Percentiles rank a stretch among this genome's conserved stretches.
phyloP scores from a whole-genome alignment of 2,113 vertebrate genomes.

The Antigone vipio region DNA sequence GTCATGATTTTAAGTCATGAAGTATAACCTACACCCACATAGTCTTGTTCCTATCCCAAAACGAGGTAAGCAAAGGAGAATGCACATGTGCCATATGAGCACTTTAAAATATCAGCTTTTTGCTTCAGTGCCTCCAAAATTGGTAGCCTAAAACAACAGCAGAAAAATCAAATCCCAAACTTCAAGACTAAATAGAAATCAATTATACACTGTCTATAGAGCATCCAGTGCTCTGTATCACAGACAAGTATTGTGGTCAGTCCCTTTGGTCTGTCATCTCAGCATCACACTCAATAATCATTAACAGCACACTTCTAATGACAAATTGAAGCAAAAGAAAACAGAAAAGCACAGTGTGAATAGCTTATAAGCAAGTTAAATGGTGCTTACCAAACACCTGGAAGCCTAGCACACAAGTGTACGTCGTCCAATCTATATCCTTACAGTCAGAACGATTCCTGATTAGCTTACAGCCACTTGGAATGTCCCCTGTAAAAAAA shows the following conservation, averaged over 20 bases:
- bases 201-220: background rate
- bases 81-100: background rate
- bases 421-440: constrained; percentile 94
- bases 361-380: background rate
- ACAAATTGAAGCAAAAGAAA: background rate
- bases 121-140: background rate
- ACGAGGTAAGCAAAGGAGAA: background rate
- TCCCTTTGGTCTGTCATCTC: background rate
- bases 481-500: constrained; percentile 89
- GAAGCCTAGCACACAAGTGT: constrained; percentile 96
- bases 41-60: background rate
- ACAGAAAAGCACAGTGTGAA: background rate
- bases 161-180: background rate
- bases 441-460: constrained; percentile 96
- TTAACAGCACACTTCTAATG: background rate
- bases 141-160: background rate
- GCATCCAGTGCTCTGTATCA: background rate
- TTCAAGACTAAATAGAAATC: background rate
- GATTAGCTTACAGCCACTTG: constrained; percentile 92
- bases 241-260: background rate
- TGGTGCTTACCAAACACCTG: constrained; percentile 91
- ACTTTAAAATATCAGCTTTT: background rate
- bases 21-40: background rate
- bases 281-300: background rate
- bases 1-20: background rate